phyloP scores from a whole-genome alignment of 2,113 vertebrate genomes.

The Pelodiscus sinensis region DNA sequence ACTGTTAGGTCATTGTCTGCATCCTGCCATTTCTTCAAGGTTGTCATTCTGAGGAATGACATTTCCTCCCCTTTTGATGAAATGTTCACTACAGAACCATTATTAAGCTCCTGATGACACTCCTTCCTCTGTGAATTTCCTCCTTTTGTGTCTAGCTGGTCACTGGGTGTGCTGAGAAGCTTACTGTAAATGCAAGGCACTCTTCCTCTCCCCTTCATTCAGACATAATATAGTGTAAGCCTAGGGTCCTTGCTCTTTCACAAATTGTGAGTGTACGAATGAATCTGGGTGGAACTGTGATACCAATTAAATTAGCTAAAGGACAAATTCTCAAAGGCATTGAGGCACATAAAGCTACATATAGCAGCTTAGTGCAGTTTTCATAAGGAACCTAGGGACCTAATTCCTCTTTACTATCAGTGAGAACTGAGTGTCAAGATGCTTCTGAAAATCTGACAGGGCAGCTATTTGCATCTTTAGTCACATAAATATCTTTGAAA shows the following conservation, averaged over 20 bases:
- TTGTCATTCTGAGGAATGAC: background rate
- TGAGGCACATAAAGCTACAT: background rate
- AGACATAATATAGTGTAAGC: background rate
- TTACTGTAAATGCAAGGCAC: background rate
- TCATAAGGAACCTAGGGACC: background rate
- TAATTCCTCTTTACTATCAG: background rate
- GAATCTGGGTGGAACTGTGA: rapidly evolving
- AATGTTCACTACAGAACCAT: background rate
- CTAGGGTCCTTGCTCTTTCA: background rate
- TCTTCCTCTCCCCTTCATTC: background rate
- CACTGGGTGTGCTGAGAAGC: background rate
- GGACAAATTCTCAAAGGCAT: background rate
- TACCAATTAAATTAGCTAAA: background rate
- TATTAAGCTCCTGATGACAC: background rate
- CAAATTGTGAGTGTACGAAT: background rate
- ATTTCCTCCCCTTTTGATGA: background rate
- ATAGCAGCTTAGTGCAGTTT: background rate
- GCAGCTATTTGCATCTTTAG: rapidly evolving
- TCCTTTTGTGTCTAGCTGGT: background rate
- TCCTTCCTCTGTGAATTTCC: background rate
- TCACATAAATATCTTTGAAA: background rate
- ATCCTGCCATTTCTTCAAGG: background rate
- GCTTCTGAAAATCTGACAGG: background rate
- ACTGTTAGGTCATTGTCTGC: background rate
- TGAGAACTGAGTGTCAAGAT: background rate